Base-by-base conservation (phyloP, 2,113 vertebrate genomes). In the Sander lucioperca region DNA sequence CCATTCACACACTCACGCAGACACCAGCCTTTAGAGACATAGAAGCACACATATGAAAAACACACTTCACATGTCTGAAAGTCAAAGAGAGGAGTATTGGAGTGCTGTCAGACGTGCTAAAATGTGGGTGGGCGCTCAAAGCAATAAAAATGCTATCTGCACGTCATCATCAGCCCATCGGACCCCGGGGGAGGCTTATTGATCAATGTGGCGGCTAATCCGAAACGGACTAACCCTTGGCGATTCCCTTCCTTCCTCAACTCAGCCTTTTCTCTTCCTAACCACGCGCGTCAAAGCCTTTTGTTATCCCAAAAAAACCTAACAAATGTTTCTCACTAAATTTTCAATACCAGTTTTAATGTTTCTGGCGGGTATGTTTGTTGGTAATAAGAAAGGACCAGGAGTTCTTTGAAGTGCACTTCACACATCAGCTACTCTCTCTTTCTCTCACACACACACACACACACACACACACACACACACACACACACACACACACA, bases 331-430 rank as follows among this genome's bases (percentile, higher is more conserved):
- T 82, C 80, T 78, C 57, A 79, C 86, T 87, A 78, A 69, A 74
- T 47, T 57, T 80, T 62, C 47, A 51, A 47, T 61, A 80, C 77
- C 39, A 36, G 39, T 58, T 79, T 83, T 67, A 76, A 13, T 78
- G 73, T 39, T 56, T 71, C 67, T 76, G 77, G 69, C 43, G 63
- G 74, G 66, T 72, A n/a, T 8, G 59, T 21, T 63, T 45, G 21
- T 70, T 73, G 72, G 30, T 76, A 89, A 92, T 51, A 59, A 79
- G 69, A 87, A 68, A 56, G 45, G 61, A 54, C 9, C 50, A 57
- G 74, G 58, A 82, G 74, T 53, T 82, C 84, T 90, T 91, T 90
- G 90, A 92, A 90, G 89, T 87, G 0, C 14, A 16, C 51, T 73
- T 69, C 85, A 67, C 5, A n/a, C n/a, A n/a, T n/a, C n/a, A n/a